Base-by-base conservation (phyloP, 2,113 vertebrate species). In the Formicarius rufipectus region DNA sequence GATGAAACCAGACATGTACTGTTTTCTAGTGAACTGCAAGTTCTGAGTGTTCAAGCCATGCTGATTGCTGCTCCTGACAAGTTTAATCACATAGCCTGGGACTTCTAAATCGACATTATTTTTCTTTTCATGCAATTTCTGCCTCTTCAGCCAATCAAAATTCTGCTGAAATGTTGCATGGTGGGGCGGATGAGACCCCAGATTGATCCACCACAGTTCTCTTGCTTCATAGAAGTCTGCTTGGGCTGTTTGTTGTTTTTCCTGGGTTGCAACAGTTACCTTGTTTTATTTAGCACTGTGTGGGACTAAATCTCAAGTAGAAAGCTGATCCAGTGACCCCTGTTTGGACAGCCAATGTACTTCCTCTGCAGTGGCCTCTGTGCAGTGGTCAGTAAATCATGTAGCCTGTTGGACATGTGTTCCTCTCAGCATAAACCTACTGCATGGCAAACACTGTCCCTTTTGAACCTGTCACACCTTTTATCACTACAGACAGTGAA, bases 21-120 rank as follows among this genome's bases (percentile, higher is more conserved):
- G 19, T 63, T 21, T 80, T 76, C 27, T 56, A 22, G 19, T 44
- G 60, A 88, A 24, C 60, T 68, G 44, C 44, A 72, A 17, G 55
- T 44, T 71, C 60, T 90, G 25, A 64, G 90, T 56, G 13, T 53
- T 71, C 23, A 63, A 90, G 67, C 35, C 50, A 5, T 39, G 33
- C 67, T n/a, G 47, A 47, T n/a, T 63, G 81, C 66, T 85, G 63
- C 0, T 0, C 81, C 71, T 33, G 49, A 24, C 62, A 66, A 60
- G 69, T 91, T 74, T 82, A 78, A 63, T 75, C 64, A 35, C n/a
- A 52, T 2, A 1, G 31, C 64, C 50, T 30, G 14, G 60, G 89
- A 95, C n/a, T n/a, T n/a, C n/a, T n/a, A n/a, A 78, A 66, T 79
- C 37, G 63, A 35, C 33, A 31, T 58, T 72, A 37, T 76, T 94